These are phyloP conservation scores for Saimiri boliviensis DNA, from an alignment of 2,113 vertebrate species.

Conservation along the genomic window DNA sequence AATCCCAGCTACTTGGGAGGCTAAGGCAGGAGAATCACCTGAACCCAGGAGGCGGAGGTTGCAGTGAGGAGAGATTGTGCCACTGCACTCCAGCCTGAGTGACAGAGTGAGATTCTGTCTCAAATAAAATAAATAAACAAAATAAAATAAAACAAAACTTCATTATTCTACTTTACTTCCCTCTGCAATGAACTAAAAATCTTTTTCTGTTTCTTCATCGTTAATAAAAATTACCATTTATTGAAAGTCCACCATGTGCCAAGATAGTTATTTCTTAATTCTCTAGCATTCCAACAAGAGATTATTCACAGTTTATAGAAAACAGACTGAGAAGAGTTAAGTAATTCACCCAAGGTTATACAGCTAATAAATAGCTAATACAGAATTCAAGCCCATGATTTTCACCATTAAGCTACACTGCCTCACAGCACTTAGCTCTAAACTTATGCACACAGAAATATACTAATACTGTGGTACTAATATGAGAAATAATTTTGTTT, in stretches of 20 bases:
- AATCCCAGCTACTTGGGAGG: too few relatives aligned
- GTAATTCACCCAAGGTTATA: not conserved
- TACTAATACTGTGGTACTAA: not conserved
- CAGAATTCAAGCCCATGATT: not conserved
- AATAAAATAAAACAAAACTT: not conserved
- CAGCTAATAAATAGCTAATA: not conserved
- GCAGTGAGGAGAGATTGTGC: too few relatives aligned
- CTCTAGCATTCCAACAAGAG: constrained; percentile 11
- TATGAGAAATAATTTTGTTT: constrained; percentile 42
- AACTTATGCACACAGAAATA: not conserved
- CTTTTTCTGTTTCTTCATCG: constrained; percentile 20
- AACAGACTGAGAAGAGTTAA: not conserved
- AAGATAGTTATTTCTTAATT: not conserved
- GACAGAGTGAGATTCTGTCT: too few relatives aligned
- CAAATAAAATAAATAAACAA: too few relatives aligned
- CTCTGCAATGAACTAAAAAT: not conserved
- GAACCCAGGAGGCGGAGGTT: too few relatives aligned
- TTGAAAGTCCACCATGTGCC: not conserved
- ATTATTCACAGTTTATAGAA: not conserved
- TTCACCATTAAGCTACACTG: not conserved
- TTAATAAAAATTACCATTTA: constrained; percentile 22
- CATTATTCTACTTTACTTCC: not conserved
- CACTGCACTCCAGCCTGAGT: too few relatives aligned
- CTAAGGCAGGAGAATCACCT: too few relatives aligned
- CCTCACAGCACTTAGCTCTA: not conserved